These are phyloP conservation scores for Eriosoma lanigerum DNA, from an alignment of 1,140 invertebrate species.

Conservation along the genomic window DNA sequence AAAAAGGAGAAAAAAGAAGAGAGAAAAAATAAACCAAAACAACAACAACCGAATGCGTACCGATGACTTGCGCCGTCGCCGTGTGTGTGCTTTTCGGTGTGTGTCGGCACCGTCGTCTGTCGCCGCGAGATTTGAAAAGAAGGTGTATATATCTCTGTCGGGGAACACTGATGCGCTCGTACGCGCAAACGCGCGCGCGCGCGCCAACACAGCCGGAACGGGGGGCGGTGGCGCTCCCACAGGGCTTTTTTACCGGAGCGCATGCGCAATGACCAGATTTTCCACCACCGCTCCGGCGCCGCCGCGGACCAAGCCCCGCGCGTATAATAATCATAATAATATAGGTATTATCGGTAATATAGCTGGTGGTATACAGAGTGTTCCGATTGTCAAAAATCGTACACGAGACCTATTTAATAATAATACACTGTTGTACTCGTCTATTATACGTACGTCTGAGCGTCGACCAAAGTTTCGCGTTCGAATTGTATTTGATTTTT, in stretches of 20 bases:
- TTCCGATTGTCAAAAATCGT: background rate
- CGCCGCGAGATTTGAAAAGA: conserved; percentile 35
- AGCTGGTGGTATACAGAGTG: conserved; percentile 11
- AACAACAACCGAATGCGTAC: conserved; percentile 33
- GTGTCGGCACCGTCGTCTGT: conserved; percentile 24
- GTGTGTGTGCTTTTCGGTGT: conserved; percentile 42
- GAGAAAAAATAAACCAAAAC: background rate
- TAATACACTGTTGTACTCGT: background rate
- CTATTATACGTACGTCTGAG: background rate
- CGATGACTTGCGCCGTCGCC: conserved; percentile 43
- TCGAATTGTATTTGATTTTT: too few relatives aligned
- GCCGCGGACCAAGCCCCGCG: background rate
- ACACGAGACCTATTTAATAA: background rate
- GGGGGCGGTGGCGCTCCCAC: conserved; percentile 48
- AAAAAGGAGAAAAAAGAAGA: conserved; percentile 1
- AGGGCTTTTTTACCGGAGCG: conserved; percentile 41
- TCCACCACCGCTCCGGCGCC: background rate
- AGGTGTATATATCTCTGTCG: conserved; percentile 37
- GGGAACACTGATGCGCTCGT: background rate
- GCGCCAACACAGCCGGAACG: background rate
- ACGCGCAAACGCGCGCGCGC: background rate
- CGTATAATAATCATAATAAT: too few relatives aligned
- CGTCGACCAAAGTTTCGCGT: too few relatives aligned
- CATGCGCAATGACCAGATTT: conserved; percentile 47
- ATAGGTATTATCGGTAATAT: too few relatives aligned